Evolutionary conservation across 2,797 vertebrate species (phyloP).

Genomic region (Acanthornis magna): DNA sequence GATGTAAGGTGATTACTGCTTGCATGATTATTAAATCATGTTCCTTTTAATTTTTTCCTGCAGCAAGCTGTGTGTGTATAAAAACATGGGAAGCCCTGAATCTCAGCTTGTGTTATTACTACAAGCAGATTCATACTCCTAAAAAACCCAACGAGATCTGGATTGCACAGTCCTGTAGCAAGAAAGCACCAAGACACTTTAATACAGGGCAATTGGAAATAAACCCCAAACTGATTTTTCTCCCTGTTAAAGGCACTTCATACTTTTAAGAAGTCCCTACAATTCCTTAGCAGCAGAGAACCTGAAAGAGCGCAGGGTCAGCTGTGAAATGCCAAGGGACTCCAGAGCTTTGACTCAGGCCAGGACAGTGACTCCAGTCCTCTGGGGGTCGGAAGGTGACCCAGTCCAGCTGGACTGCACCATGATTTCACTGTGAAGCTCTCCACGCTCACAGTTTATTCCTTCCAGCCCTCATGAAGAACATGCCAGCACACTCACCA

Average conservation of each 20-base stretch:
- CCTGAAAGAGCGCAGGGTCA: neutral
- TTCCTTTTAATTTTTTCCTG: neutral
- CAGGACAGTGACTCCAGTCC: neutral
- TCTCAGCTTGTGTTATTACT: neutral
- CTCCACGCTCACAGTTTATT: neutral
- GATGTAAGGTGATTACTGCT: neutral
- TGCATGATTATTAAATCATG: neutral
- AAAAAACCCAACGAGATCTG: neutral
- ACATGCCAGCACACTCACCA: neutral
- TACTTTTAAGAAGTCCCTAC: neutral
- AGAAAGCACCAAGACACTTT: neutral
- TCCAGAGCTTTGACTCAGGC: neutral
- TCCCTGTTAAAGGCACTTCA: neutral
- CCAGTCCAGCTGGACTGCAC: neutral
- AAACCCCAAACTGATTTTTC: neutral
- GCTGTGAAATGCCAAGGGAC: neutral
- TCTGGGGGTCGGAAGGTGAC: neutral
- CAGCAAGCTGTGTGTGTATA: neutral
- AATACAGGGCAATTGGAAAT: neutral
- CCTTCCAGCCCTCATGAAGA: neutral
- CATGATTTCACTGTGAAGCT: neutral
- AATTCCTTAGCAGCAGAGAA: neutral
- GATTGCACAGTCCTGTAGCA: neutral
- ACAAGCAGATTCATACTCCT: neutral
- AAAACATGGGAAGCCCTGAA: neutral